Percentiles rank a stretch among this genome's conserved stretches.
Conservation (phyloP, 2,797 vertebrate genomes). For the Phaenicophaeus curvirostris region DNA sequence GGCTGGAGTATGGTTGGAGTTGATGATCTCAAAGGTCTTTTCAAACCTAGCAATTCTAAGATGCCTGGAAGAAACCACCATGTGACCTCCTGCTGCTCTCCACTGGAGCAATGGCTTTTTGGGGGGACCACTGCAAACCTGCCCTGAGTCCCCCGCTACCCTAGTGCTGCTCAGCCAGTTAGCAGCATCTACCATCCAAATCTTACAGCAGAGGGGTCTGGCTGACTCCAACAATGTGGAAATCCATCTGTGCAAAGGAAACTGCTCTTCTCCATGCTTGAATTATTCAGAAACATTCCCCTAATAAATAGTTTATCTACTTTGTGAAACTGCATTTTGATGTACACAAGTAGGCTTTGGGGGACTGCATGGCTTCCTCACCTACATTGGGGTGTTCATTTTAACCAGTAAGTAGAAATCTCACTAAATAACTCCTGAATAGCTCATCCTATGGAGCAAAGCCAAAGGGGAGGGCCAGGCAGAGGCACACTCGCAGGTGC, state of each 20-base stretch:
- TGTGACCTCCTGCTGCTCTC: fast-evolving
- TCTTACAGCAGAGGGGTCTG: background rate
- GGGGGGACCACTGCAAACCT: background rate
- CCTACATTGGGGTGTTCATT: background rate
- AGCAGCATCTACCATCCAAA: slow-evolving; percentile 3
- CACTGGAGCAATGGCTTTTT: fast-evolving
- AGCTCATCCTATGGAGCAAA: background rate
- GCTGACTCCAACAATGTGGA: fast-evolving
- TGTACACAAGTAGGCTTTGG: fast-evolving
- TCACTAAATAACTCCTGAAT: background rate
- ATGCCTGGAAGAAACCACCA: fast-evolving
- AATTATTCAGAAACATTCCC: background rate
- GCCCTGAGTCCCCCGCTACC: fast-evolving
- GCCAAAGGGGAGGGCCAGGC: background rate
- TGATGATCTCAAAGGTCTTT: too few relatives aligned
- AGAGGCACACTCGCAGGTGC: background rate
- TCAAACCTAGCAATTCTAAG: too few relatives aligned
- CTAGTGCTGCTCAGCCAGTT: fast-evolving
- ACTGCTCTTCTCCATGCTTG: background rate
- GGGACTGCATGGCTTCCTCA: background rate
- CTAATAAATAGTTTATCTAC: background rate
- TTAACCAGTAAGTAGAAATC: background rate
- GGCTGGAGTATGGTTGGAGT: background rate
- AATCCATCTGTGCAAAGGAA: background rate
- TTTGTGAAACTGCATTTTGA: fast-evolving